A percentile compares a stretch with the other conserved stretches of the same genome.
phyloP scores from a whole-genome alignment of 2,113 vertebrate genomes.

The Syrmaticus mikado region DNA sequence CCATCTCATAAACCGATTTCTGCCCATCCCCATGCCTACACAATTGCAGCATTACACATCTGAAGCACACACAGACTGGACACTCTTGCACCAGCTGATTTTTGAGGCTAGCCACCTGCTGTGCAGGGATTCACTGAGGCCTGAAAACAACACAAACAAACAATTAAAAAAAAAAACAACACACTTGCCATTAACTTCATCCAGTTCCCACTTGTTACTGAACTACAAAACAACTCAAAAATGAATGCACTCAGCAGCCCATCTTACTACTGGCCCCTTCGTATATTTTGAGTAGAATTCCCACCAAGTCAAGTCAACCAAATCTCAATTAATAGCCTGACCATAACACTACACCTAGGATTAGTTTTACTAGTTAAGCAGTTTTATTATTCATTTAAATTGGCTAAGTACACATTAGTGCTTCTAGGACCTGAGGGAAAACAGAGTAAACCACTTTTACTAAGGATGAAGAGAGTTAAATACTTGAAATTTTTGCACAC shows the following conservation, averaged over 20 bases:
- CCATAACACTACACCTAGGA: neutral
- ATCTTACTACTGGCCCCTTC: neutral
- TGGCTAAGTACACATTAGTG: neutral
- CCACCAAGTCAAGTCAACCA: neutral
- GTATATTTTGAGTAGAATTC: neutral
- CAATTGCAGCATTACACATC: neutral
- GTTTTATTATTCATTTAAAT: neutral
- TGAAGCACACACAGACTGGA: neutral
- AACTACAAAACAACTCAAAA: neutral
- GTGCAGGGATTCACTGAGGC: neutral
- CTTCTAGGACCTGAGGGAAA: neutral
- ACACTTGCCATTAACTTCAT: neutral
- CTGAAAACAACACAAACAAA: neutral
- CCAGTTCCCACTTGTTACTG: neutral
- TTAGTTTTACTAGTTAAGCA: neutral
- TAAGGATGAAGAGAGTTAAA: slow-evolving; percentile 16
- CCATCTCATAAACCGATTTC: neutral
- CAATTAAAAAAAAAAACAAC: neutral
- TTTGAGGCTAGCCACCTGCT: neutral
- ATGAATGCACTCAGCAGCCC: neutral
- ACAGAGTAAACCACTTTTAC: neutral
- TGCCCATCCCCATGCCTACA: neutral
- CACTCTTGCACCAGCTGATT: neutral
- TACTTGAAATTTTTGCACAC: slow-evolving; percentile 7
- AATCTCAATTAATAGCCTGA: neutral